Evolutionary conservation across 2,797 vertebrate species (phyloP).

Genomic region (Galagoides demidoff): DNA sequence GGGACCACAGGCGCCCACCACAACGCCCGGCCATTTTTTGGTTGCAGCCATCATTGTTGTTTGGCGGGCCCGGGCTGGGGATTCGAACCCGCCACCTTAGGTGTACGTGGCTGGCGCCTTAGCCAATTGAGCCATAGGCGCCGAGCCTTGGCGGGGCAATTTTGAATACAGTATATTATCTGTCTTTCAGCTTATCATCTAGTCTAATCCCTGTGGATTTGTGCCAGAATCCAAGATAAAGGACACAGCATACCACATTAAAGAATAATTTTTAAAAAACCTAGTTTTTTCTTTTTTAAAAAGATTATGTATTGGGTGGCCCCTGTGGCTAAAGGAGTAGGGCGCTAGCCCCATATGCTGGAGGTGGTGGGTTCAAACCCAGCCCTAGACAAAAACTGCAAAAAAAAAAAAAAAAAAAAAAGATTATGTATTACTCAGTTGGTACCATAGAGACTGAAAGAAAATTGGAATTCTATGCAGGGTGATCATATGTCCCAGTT

Average conservation of each 20-base stretch:
- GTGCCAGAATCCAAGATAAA: not conserved
- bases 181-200: not conserved
- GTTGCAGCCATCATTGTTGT: too few relatives aligned
- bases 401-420: not conserved
- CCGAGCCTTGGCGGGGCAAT: too few relatives aligned
- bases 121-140: too few relatives aligned
- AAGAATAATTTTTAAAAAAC: not conserved
- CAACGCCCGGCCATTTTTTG: too few relatives aligned
- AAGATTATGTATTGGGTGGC: not conserved
- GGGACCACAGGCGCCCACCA: too few relatives aligned
- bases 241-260: not conserved
- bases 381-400: too few relatives aligned
- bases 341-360: too few relatives aligned
- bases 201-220: not conserved
- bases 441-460: not conserved
- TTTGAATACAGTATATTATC: not conserved
- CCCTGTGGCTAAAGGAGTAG: too few relatives aligned
- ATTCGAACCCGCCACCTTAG: too few relatives aligned
- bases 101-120: too few relatives aligned
- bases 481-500: not conserved
- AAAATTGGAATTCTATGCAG: not conserved
- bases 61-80: too few relatives aligned
- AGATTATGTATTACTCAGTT: not conserved
- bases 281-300: not conserved
- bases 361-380: too few relatives aligned